These are phyloP conservation scores for Porites australiensis DNA, from an alignment of 64 coral and sea anemone species.

Conservation along the genomic window DNA sequence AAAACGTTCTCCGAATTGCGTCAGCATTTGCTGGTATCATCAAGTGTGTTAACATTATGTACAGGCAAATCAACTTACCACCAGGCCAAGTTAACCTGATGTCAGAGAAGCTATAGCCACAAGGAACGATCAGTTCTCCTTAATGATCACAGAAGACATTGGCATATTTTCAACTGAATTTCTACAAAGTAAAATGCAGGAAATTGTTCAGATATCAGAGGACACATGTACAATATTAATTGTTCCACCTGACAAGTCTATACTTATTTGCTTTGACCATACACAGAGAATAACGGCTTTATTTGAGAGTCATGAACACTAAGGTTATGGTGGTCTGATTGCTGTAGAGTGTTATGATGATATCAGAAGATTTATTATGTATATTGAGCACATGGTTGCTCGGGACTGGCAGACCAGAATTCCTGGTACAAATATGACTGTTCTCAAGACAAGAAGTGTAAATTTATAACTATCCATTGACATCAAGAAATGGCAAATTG, in stretches of 20 bases:
- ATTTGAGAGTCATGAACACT: constrained; percentile 17
- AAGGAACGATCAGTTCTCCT: background rate
- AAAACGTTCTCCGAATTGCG: background rate
- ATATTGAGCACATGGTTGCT: too few relatives aligned
- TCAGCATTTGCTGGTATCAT: background rate
- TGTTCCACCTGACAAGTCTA: constrained; percentile 42
- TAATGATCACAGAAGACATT: background rate
- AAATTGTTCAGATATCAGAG: background rate
- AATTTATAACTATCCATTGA: too few relatives aligned
- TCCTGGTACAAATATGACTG: too few relatives aligned
- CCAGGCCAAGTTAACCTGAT: background rate
- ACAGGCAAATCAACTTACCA: background rate
- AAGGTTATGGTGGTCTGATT: background rate
- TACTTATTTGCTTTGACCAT: constrained; percentile 2
- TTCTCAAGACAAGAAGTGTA: too few relatives aligned
- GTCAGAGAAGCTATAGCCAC: background rate
- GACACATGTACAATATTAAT: constrained; percentile 9
- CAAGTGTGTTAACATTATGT: background rate
- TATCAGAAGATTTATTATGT: background rate
- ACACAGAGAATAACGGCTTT: background rate
- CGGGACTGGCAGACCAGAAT: too few relatives aligned
- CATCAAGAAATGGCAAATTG: too few relatives aligned
- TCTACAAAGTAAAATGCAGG: background rate
- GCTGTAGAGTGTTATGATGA: background rate
- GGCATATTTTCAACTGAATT: background rate